Percentiles rank a stretch among this genome's conserved stretches.
These are phyloP conservation scores for Sinosuthora webbiana DNA, from an alignment of 2,113 vertebrate genomes.

Conservation along the genomic window DNA sequence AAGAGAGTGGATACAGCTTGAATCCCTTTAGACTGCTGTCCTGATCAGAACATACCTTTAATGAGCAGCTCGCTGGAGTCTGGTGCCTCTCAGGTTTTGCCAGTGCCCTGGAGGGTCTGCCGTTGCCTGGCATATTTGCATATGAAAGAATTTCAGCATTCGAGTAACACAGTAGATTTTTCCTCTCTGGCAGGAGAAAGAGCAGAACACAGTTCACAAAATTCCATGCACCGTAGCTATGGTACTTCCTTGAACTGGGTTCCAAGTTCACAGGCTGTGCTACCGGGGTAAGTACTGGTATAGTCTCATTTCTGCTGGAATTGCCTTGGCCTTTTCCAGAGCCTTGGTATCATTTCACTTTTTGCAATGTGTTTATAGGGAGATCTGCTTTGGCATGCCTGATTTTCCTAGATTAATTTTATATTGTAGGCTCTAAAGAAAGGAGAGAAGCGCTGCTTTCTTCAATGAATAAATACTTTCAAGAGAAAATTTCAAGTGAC, in stretches of 20 bases:
- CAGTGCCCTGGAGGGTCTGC: slow-evolving; percentile 38
- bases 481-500: background rate
- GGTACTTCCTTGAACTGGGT: background rate
- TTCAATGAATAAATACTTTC: slow-evolving; percentile 1
- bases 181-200: slow-evolving; percentile 24
- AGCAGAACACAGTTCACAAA: background rate
- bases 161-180: background rate
- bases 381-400: background rate
- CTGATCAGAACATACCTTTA: slow-evolving; percentile 26
- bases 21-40: background rate
- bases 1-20: background rate
- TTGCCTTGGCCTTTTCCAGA: slow-evolving; percentile 9
- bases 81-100: slow-evolving; percentile 41
- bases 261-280: slow-evolving; percentile 23
- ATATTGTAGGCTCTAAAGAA: background rate
- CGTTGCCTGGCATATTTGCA: slow-evolving; percentile 58
- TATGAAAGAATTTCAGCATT: slow-evolving; percentile 57
- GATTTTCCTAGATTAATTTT: background rate
- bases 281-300: slow-evolving; percentile 34
- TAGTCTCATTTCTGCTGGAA: slow-evolving; percentile 28
- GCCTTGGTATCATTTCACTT: background rate
- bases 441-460: background rate
- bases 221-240: background rate
- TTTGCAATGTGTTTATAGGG: background rate
- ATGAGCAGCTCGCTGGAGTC: slow-evolving; percentile 18